These are phyloP conservation scores for Bibio marci DNA, from an alignment of 2,888 invertebrate genomes.

Conservation along the genomic window DNA sequence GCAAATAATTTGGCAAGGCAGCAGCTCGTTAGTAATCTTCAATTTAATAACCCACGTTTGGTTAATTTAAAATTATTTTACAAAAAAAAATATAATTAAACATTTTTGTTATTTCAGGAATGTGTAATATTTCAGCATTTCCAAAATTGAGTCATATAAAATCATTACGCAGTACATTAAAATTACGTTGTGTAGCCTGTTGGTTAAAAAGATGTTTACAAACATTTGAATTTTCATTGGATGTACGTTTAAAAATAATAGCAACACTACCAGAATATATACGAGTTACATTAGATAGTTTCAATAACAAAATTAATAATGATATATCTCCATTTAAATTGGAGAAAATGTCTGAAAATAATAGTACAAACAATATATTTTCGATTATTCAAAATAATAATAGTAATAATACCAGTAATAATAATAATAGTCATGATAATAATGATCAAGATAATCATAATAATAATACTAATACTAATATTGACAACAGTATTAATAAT, in stretches of 20 bases:
- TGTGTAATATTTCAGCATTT: constrained; percentile 54
- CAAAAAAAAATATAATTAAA: too few relatives aligned
- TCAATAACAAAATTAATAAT: not conserved
- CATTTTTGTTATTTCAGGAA: constrained; percentile 34
- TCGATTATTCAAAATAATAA: not conserved
- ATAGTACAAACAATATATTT: not conserved
- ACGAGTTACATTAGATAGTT: constrained; percentile 22
- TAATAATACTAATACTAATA: too few relatives aligned
- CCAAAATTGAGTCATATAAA: constrained; percentile 55
- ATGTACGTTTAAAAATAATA: constrained; percentile 46
- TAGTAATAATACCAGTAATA: too few relatives aligned
- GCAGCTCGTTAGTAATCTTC: too few relatives aligned
- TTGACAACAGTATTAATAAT: too few relatives aligned
- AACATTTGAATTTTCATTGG: constrained; percentile 58
- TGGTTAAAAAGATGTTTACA: constrained; percentile 74
- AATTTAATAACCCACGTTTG: too few relatives aligned
- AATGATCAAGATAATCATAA: not conserved
- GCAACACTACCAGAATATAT: constrained; percentile 51
- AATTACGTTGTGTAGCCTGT: constrained; percentile 67
- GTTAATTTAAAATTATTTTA: too few relatives aligned
- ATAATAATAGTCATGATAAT: too few relatives aligned
- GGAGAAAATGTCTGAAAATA: not conserved
- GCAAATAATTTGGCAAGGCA: too few relatives aligned
- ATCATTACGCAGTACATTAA: constrained; percentile 46
- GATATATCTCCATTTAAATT: constrained; percentile 1